Evolutionary conservation across 2,113 vertebrate species (phyloP).

Genomic region (Gnathonemus echidnorhynchus): DNA sequence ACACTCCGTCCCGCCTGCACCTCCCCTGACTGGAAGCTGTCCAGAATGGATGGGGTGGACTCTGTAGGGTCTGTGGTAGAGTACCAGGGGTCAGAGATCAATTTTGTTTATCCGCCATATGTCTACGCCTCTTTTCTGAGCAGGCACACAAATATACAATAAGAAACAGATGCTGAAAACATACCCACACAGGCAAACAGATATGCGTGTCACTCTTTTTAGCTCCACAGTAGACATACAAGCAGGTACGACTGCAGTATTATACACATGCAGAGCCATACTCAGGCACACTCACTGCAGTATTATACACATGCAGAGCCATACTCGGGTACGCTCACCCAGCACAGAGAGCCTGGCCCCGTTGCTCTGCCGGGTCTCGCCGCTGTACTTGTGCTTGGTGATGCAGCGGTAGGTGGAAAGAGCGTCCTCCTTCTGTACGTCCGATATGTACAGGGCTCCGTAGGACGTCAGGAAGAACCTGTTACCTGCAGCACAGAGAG

Average conservation of each 20-base stretch:
- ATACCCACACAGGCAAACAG: not conserved
- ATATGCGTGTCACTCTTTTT: not conserved
- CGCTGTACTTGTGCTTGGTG: constrained; percentile 98
- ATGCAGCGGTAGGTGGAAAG: constrained; percentile 98
- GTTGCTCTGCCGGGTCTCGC: constrained; percentile 96
- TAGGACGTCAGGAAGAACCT: constrained; percentile 91
- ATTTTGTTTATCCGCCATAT: not conserved
- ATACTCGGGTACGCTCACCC: constrained; percentile 61
- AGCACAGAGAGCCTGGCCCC: constrained; percentile 93
- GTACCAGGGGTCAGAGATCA: not conserved
- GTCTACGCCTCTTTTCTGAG: not conserved
- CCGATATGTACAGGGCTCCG: constrained; percentile 96
- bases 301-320: not conserved
- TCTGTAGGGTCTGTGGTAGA: constrained; percentile 75
- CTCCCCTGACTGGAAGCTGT: constrained; percentile 89
- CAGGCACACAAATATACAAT: not conserved
- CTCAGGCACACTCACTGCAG: constrained; percentile 21
- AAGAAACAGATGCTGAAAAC: not conserved
- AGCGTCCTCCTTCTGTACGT: constrained; percentile 98
- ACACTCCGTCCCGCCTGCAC: constrained; percentile 73
- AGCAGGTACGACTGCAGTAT: not conserved
- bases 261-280: not conserved
- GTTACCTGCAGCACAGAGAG: constrained; percentile 70
- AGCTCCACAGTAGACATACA: not conserved
- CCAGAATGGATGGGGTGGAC: constrained; percentile 85